phyloP scores from a whole-genome alignment of 2,888 invertebrate species.

The Parochlus steinenii region DNA sequence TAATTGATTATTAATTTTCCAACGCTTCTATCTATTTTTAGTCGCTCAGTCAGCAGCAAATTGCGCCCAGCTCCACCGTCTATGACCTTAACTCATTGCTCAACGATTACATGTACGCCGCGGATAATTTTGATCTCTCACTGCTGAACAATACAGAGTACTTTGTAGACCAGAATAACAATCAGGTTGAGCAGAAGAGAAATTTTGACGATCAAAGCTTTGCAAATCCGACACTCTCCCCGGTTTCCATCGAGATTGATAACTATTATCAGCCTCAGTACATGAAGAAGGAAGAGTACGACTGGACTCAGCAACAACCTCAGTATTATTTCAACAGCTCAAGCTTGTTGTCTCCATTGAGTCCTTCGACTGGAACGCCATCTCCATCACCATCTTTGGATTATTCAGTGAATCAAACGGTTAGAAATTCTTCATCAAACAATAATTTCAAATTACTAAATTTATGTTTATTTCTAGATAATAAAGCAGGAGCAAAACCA shows the following conservation, averaged over 20 bases:
- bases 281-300: constrained; percentile 27
- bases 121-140: constrained; percentile 37
- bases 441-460: constrained; percentile 1
- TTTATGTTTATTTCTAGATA: constrained; percentile 22
- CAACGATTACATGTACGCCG: constrained; percentile 2
- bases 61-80: constrained; percentile 2
- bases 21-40: background rate
- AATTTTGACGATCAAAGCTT: no score
- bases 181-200: constrained; percentile 5
- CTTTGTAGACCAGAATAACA: constrained; percentile 9
- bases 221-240: background rate
- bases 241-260: constrained; percentile 12
- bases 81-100: constrained; percentile 7
- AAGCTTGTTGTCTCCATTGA: constrained; percentile 7
- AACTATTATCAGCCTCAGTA: constrained; percentile 17
- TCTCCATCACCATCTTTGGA: constrained; percentile 28
- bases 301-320: constrained; percentile 15
- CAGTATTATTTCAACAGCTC: constrained; percentile 12
- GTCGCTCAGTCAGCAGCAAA: constrained; percentile 3
- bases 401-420: constrained; percentile 14
- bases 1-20: background rate
- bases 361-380: constrained; percentile 15
- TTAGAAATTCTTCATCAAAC: no score
- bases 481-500: constrained; percentile 33
- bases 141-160: constrained; percentile 53